phyloP scores from a whole-genome alignment of 2,797 vertebrate genomes.

The Hemitrygon akajei region DNA sequence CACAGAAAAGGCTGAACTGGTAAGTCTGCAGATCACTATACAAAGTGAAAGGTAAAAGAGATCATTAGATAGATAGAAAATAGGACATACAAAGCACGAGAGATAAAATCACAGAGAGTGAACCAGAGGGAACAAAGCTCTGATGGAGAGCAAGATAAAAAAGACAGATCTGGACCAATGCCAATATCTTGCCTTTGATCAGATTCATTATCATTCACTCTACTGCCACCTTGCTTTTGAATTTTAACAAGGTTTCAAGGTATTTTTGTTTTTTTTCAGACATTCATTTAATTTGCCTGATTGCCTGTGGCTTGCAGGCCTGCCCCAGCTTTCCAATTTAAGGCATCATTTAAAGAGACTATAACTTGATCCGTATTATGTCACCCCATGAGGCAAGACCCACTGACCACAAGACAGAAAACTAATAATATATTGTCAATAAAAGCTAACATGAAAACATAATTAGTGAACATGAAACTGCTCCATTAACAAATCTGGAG shows the following conservation, averaged over 20 bases:
- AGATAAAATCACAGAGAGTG: background rate
- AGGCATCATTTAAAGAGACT: slow-evolving; percentile 10
- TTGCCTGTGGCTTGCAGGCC: background rate
- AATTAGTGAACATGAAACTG: background rate
- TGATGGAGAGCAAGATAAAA: background rate
- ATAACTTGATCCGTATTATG: slow-evolving; percentile 42
- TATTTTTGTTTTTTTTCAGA: slow-evolving; percentile 47
- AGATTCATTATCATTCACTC: slow-evolving; percentile 47
- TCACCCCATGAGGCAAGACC: slow-evolving; percentile 40
- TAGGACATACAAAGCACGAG: background rate
- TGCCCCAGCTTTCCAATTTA: background rate
- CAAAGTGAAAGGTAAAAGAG: background rate
- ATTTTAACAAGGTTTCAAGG: slow-evolving; percentile 44
- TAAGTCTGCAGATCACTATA: background rate
- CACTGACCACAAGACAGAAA: slow-evolving; percentile 12
- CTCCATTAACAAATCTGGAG: slow-evolving; percentile 24
- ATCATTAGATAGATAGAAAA: background rate
- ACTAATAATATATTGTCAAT: slow-evolving; percentile 40
- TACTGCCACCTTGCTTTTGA: slow-evolving; percentile 43
- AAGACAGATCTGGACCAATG: slow-evolving; percentile 23
- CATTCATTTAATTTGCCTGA: slow-evolving; percentile 18
- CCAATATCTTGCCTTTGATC: slow-evolving; percentile 42
- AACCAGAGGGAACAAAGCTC: background rate
- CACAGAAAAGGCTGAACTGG: background rate
- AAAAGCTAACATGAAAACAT: slow-evolving; percentile 27